Evolutionary conservation across 1,140 invertebrate species (phyloP).

Genomic region (Lasioglossum albipes): DNA sequence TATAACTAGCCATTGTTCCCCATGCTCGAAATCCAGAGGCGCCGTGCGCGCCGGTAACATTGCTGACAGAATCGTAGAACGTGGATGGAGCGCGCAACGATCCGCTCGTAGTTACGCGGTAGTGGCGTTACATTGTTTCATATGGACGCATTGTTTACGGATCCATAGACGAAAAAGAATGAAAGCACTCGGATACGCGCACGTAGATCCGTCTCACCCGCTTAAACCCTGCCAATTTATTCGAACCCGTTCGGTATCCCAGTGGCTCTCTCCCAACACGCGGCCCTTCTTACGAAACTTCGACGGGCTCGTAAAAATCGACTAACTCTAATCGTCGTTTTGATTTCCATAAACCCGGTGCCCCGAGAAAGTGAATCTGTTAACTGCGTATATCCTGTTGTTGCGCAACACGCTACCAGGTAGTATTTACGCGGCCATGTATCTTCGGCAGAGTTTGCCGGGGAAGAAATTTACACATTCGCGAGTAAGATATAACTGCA

Average conservation of each 20-base stretch:
- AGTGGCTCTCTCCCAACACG: not conserved
- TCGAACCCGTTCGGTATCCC: slow-evolving; percentile 17
- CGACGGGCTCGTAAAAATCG: not conserved
- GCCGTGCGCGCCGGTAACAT: slow-evolving; percentile 9
- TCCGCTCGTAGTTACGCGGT: slow-evolving; percentile 42
- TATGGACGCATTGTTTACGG: slow-evolving; percentile 57
- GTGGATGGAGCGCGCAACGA: slow-evolving; percentile 33
- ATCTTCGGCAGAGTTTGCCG: slow-evolving; percentile 22
- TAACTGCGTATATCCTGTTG: slow-evolving; percentile 12
- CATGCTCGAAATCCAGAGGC: slow-evolving; percentile 36
- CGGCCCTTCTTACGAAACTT: not conserved
- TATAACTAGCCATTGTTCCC: slow-evolving; percentile 52
- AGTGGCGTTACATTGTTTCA: slow-evolving; percentile 54
- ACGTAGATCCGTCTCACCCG: slow-evolving; percentile 38
- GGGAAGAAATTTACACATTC: slow-evolving; percentile 21
- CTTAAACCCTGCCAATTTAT: slow-evolving; percentile 40
- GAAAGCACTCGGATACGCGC: slow-evolving; percentile 43
- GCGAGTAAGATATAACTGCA: slow-evolving; percentile 6
- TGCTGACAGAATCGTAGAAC: slow-evolving; percentile 23
- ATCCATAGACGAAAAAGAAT: slow-evolving; percentile 44
- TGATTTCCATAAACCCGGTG: not conserved
- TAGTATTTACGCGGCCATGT: slow-evolving; percentile 22
- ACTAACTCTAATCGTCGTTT: not conserved
- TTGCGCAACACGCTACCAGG: not conserved
- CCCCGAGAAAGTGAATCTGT: not conserved